Conservation (phyloP, 2,888 invertebrate genomes). For the Pherbina coryleti region DNA sequence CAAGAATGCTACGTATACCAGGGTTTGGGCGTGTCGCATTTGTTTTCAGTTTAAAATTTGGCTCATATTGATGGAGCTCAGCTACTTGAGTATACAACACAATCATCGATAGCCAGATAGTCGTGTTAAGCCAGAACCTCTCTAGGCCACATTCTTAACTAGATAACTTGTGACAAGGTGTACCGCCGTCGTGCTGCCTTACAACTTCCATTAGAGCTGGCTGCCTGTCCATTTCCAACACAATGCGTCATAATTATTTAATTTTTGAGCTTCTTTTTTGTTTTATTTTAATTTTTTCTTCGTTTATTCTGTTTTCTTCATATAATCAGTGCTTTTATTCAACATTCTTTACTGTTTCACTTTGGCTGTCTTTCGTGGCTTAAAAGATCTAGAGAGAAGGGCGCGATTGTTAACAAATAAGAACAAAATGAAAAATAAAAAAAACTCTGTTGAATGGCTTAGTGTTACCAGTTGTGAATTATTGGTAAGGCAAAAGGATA, state of each 20-base stretch:
- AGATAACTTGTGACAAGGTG: slow-evolving; percentile 24
- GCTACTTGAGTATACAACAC: no score
- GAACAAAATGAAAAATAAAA: neutral
- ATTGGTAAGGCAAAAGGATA: neutral
- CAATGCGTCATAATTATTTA: slow-evolving; percentile 23
- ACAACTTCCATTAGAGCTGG: neutral
- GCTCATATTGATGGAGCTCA: no score
- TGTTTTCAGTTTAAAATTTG: neutral
- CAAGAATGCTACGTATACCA: neutral
- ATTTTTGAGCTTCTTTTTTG: neutral
- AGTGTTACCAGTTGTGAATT: neutral
- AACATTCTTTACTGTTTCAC: neutral
- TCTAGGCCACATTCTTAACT: neutral
- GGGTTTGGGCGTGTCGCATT: slow-evolving; percentile 4
- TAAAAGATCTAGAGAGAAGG: neutral
- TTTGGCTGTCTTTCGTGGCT: neutral
- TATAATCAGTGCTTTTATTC: neutral
- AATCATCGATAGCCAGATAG: no score
- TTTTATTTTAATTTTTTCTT: neutral
- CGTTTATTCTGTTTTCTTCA: neutral
- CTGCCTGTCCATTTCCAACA: neutral
- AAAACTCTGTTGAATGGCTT: neutral
- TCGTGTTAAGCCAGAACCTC: no score
- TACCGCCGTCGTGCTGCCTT: neutral
- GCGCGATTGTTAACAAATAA: neutral